phyloP scores from a whole-genome alignment of 30 jellyfish, hydroid and myxozoan species.

The Hydractinia symbiolongicarpus region DNA sequence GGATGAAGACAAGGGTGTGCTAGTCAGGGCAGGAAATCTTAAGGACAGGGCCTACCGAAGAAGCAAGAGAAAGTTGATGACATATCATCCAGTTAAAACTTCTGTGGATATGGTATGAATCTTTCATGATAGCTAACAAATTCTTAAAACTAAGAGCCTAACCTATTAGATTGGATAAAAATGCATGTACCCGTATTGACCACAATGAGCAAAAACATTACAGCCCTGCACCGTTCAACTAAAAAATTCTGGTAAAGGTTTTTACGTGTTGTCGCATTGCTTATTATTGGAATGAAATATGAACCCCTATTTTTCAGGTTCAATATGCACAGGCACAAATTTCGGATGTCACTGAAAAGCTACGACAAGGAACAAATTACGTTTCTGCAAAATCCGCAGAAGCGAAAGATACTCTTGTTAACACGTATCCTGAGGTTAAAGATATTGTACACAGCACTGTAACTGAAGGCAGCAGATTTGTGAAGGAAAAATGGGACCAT shows the following conservation, averaged over 20 bases:
- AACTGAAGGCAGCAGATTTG: conserved; percentile 34
- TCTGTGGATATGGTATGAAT: conserved; percentile 82
- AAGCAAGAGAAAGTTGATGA: conserved; percentile 60
- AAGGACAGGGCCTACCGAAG: conserved; percentile 64
- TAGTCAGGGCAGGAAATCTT: conserved; percentile 55
- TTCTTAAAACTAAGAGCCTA: neutral
- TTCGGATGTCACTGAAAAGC: conserved; percentile 72
- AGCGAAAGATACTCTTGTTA: conserved; percentile 36
- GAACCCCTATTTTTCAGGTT: conserved; percentile 43
- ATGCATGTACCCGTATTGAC: no score
- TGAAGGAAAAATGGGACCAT: conserved; percentile 57
- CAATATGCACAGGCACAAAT: conserved; percentile 82
- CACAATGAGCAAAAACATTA: no score
- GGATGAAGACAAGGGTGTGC: conserved; percentile 61
- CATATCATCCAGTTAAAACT: conserved; percentile 63
- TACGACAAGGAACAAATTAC: conserved; percentile 85
- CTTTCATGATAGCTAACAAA: neutral
- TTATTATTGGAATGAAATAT: no score
- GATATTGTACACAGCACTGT: conserved; percentile 41
- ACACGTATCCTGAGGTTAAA: conserved; percentile 39
- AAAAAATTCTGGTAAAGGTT: neutral
- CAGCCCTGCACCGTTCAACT: no score
- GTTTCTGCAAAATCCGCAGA: conserved; percentile 65
- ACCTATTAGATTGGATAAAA: no score
- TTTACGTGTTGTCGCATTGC: neutral